These are phyloP conservation scores for Watsonalla binaria DNA, from an alignment of 2,888 invertebrate species.

Conservation along the genomic window DNA sequence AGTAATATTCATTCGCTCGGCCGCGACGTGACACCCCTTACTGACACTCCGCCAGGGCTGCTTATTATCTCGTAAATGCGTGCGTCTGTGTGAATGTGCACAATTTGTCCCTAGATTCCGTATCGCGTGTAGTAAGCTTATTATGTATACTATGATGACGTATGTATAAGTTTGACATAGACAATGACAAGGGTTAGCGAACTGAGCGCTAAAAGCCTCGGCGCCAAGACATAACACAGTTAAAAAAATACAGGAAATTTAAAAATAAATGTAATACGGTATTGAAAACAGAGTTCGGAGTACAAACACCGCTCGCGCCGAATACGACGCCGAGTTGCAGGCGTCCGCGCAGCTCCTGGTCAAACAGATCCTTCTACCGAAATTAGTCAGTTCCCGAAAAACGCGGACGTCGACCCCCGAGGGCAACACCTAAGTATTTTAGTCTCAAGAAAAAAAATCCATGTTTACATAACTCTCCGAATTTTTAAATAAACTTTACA, in stretches of 20 bases:
- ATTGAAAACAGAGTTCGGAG: slow-evolving; percentile 20
- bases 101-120: no score
- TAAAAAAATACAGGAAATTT: slow-evolving; percentile 3
- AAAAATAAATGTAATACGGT: slow-evolving; percentile 4
- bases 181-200: neutral
- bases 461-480: slow-evolving; percentile 75
- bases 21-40: no score
- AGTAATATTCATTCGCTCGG: no score
- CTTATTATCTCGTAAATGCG: no score
- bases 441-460: slow-evolving; percentile 54
- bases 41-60: no score
- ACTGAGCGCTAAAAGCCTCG: neutral
- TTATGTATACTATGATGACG: no score
- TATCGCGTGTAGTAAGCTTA: no score
- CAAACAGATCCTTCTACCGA: slow-evolving; percentile 57
- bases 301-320: slow-evolving; percentile 44
- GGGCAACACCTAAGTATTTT: slow-evolving; percentile 73
- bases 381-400: slow-evolving; percentile 78
- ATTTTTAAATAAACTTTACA: slow-evolving; percentile 65
- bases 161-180: neutral
- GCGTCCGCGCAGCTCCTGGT: slow-evolving; percentile 41
- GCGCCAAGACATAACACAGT: slow-evolving; percentile 9
- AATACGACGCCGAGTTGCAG: slow-evolving; percentile 20
- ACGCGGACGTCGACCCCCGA: slow-evolving; percentile 64
- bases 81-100: no score